Conservation (phyloP, 2,113 vertebrate genomes). For the Oryzias curvinotus region DNA sequence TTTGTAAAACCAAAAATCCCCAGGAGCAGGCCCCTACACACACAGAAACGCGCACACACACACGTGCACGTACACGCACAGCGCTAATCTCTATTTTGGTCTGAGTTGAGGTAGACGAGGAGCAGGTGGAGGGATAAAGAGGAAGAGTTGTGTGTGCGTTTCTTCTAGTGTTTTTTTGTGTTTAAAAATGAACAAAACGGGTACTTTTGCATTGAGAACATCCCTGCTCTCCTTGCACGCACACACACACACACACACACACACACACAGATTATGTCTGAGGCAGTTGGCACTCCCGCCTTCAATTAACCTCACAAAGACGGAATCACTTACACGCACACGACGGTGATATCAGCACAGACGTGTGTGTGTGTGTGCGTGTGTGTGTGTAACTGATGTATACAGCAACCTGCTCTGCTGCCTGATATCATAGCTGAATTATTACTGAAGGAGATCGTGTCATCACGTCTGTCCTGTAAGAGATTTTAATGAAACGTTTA, state of each 20-base stretch:
- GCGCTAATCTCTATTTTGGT: constrained; percentile 50
- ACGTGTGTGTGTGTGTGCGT: constrained; percentile 17
- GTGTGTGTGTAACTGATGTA: constrained; percentile 4
- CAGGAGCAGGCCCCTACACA: constrained; percentile 31
- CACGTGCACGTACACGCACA: constrained; percentile 19
- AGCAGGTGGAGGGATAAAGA: constrained; percentile 60
- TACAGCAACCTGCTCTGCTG: constrained; percentile 9
- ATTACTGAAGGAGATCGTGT: constrained; percentile 22
- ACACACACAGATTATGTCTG: constrained; percentile 63
- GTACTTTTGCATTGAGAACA: constrained; percentile 53
- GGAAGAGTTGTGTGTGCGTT: constrained; percentile 45
- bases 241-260: constrained; percentile 9
- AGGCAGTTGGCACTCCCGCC: constrained; percentile 69
- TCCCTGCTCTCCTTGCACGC: constrained; percentile 13
- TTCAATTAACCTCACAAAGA: constrained; percentile 78
- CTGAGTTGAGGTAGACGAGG: constrained; percentile 45
- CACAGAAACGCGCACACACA: constrained; percentile 28
- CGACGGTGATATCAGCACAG: constrained; percentile 50
- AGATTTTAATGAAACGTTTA: constrained; percentile 10
- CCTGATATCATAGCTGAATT: constrained; percentile 10
- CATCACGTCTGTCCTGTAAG: constrained; percentile 2
- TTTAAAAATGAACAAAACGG: constrained; percentile 20
- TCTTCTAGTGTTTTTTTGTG: constrained; percentile 44
- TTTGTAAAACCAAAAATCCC: constrained; percentile 68
- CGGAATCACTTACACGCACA: constrained; percentile 65